Evolutionary conservation across 2,797 vertebrate species (phyloP).

Genomic region (Linurgus olivaceus): DNA sequence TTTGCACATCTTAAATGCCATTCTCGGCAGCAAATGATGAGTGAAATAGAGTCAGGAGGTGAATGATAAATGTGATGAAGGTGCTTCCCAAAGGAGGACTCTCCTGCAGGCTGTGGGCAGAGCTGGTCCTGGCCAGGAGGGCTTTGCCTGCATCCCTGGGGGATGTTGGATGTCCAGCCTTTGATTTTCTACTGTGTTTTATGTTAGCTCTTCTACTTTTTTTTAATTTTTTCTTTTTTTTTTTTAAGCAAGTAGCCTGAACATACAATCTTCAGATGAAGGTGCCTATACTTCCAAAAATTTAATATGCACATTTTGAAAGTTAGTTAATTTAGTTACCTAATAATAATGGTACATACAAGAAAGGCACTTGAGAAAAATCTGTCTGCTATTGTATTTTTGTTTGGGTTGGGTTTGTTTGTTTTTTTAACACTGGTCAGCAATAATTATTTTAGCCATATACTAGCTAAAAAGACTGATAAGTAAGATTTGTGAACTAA

Average conservation of each 20-base stretch:
- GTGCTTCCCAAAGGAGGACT: background rate
- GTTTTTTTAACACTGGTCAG: slow-evolving; percentile 42
- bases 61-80: background rate
- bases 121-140: background rate
- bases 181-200: background rate
- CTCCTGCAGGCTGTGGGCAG: background rate
- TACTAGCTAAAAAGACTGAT: slow-evolving; percentile 10
- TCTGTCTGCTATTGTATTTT: background rate
- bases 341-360: background rate
- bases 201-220: background rate
- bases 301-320: slow-evolving; percentile 17
- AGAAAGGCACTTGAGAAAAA: slow-evolving; percentile 16
- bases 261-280: slow-evolving; percentile 8
- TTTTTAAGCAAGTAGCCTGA: background rate
- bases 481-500: slow-evolving; percentile 8
- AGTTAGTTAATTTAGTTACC: slow-evolving; percentile 1
- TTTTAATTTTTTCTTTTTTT: accelerated
- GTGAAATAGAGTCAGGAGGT: background rate
- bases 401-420: background rate
- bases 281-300: slow-evolving; percentile 25
- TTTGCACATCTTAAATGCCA: background rate
- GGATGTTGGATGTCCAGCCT: background rate
- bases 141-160: background rate
- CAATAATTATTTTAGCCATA: slow-evolving; percentile 75
- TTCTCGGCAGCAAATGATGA: background rate